Evolutionary conservation across 2,888 invertebrate genomes (phyloP), one percentile per base, ranked within the genome.

Genomic region (Calephelis perditalis): DNA sequence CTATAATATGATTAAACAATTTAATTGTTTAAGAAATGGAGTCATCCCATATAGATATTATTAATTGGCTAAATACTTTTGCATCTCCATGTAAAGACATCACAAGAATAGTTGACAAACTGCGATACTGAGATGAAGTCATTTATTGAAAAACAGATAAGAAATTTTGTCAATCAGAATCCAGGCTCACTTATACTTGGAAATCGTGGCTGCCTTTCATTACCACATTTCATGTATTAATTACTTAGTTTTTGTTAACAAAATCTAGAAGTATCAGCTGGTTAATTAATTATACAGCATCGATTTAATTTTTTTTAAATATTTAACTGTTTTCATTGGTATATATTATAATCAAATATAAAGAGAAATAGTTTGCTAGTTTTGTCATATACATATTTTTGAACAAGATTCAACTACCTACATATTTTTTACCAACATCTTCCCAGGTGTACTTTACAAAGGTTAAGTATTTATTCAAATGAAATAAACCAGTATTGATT

Each of bases 111-210:
- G 64, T 62, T 60, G 59, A 58, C 65, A 57, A 57, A 73, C 69
- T 75, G 75, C 76, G 71, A 77, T 75, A 79, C 71, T 69, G 77
- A 57, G 82, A 90, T 90, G 86, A 89, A 89, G 89, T 78, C 89
- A 90, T 90, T 90, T 89, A 76, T 73, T 79, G 82, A 84, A 88
- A 85, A 85, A 84, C 74, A 69, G 67, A 69, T 71, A 72, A 73
- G 71, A 75, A 76, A 72, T 74, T 74, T 75, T 75, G 73, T 68
- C 80, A 82, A 81, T 82, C 81, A 83, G 84, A 85, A 88, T 89
- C 82, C 84, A 77, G 81, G 82, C 80, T 85, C 82, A 82, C 79
- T 84, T 86, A 84, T 89, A 88, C 90, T 86, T 86, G 87, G 89
- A 87, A 88, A 87, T 85, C 76, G 74, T 73, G 76, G 74, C 75